These are phyloP conservation scores for Drosophila prolongata DNA, from an alignment of 2,888 invertebrate genomes.

Conservation along the genomic window DNA sequence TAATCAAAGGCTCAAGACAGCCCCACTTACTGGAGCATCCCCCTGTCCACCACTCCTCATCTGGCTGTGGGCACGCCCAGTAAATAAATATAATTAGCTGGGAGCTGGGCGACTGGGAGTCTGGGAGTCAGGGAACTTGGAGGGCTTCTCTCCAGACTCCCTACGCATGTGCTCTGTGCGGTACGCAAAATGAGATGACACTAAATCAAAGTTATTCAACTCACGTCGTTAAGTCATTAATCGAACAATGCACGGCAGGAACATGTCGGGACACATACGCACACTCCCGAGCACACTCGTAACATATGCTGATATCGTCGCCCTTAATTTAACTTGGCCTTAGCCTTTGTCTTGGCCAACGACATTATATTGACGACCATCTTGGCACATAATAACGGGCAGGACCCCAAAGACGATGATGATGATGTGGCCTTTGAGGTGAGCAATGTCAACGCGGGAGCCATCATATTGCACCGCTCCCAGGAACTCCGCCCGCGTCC, in stretches of 20 bases:
- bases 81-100: slow-evolving; percentile 76
- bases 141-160: neutral
- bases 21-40: slow-evolving; percentile 3
- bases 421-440: slow-evolving; percentile 49
- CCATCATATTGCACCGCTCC: slow-evolving; percentile 13
- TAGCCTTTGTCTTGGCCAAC: slow-evolving; percentile 19
- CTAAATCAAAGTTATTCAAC: slow-evolving; percentile 79
- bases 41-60: slow-evolving; percentile 3
- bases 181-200: slow-evolving; percentile 69
- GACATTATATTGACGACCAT: slow-evolving; percentile 72
- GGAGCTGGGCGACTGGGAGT: slow-evolving; percentile 5
- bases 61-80: slow-evolving; percentile 47
- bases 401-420: slow-evolving; percentile 23
- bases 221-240: slow-evolving; percentile 79
- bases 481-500: neutral
- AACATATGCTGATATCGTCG: slow-evolving; percentile 77
- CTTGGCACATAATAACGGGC: slow-evolving; percentile 72
- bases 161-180: slow-evolving; percentile 21
- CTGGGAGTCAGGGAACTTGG: neutral
- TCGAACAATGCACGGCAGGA: slow-evolving; percentile 74
- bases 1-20: slow-evolving; percentile 61
- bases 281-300: slow-evolving; percentile 28
- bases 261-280: slow-evolving; percentile 42
- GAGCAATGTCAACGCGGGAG: slow-evolving; percentile 34
- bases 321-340: slow-evolving; percentile 46